Percentiles rank a stretch among this genome's conserved stretches.
Conservation (phyloP, 1,140 invertebrate species). For the Nasonia longicornis region DNA sequence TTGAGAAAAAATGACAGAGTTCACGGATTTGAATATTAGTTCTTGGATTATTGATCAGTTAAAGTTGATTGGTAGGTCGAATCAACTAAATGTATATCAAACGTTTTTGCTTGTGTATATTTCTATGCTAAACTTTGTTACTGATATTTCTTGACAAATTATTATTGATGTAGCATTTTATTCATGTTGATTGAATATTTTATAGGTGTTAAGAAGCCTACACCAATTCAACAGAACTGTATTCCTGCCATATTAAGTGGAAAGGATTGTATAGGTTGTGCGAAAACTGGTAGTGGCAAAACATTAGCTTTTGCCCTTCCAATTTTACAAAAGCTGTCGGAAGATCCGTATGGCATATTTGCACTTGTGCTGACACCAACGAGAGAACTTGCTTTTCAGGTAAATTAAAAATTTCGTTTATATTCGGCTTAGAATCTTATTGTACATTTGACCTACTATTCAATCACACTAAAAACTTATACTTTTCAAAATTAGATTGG, state of each 20-base stretch:
- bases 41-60: constrained; percentile 64
- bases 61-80: constrained; percentile 58
- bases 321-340: constrained; percentile 90
- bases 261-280: constrained; percentile 92
- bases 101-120: background rate
- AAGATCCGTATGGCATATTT: constrained; percentile 95
- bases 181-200: constrained; percentile 43
- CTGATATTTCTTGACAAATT: background rate
- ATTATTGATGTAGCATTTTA: constrained; percentile 13
- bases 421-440: background rate
- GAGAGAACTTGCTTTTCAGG: constrained; percentile 91
- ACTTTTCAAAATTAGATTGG: constrained; percentile 86
- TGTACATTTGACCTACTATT: no score
- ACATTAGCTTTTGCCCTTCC: constrained; percentile 97
- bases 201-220: constrained; percentile 83
- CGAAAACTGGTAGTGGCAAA: constrained; percentile 98
- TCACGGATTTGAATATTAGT: constrained; percentile 61
- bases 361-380: constrained; percentile 96
- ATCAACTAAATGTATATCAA: constrained; percentile 29
- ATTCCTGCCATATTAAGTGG: constrained; percentile 86
- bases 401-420: constrained; percentile 49
- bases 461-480: constrained; percentile 10
- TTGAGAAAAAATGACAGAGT: constrained; percentile 49
- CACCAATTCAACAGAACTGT: constrained; percentile 87
- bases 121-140: constrained; percentile 6